Evolutionary conservation across 2,888 invertebrate species (phyloP).

Genomic region (Stenodema calcarata): DNA sequence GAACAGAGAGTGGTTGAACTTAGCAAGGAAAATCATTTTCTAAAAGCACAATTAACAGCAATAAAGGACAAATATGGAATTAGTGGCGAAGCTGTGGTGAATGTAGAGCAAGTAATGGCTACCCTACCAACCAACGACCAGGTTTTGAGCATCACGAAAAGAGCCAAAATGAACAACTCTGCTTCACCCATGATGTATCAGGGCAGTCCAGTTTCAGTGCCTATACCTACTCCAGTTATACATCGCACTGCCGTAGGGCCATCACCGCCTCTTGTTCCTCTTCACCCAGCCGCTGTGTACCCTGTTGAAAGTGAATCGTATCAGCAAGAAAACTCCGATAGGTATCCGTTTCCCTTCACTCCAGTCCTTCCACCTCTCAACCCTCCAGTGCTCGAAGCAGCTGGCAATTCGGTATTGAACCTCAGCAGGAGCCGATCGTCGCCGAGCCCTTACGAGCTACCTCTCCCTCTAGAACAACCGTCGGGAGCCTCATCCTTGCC

Average conservation of each 20-base stretch:
- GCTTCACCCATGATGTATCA: conserved; percentile 66
- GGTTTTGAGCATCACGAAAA: conserved; percentile 81
- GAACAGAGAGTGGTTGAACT: conserved; percentile 93
- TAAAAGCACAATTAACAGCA: conserved; percentile 90
- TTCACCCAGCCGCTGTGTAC: conserved; percentile 58
- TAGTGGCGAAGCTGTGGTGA: conserved; percentile 83
- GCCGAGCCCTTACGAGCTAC: conserved; percentile 75
- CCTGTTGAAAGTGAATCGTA: conserved; percentile 59
- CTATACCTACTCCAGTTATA: conserved; percentile 68
- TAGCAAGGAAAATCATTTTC: conserved; percentile 92
- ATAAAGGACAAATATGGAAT: conserved; percentile 93
- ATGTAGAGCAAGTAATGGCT: conserved; percentile 87
- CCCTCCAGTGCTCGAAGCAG: conserved; percentile 60
- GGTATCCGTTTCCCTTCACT: conserved; percentile 65
- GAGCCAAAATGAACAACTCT: conserved; percentile 66
- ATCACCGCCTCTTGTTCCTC: conserved; percentile 58
- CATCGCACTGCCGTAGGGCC: conserved; percentile 65
- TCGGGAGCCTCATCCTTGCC: conserved; percentile 66
- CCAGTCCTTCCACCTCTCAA: conserved; percentile 62
- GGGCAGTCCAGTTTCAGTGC: conserved; percentile 62
- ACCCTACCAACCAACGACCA: conserved; percentile 85
- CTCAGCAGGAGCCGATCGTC: conserved; percentile 61
- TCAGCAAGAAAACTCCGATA: conserved; percentile 54
- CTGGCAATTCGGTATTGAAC: conserved; percentile 62
- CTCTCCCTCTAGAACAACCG: not conserved